Conservation (phyloP, 2,113 vertebrate genomes). For the Aspiorhynchus laticeps region DNA sequence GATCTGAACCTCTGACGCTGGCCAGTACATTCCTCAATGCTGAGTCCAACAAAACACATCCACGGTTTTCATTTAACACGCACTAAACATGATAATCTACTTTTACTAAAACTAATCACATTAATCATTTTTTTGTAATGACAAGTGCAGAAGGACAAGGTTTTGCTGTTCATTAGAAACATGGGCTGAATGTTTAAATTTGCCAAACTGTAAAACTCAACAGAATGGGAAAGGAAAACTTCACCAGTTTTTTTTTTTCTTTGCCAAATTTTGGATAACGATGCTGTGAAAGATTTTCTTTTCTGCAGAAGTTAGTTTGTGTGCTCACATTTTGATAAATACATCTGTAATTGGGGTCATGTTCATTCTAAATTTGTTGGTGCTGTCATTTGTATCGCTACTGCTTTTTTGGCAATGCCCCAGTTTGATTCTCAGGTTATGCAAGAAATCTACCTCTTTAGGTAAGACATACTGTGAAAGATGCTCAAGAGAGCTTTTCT, state of each 20-base stretch:
- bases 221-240: not conserved
- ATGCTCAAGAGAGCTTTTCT: constrained; percentile 87
- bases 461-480: constrained; percentile 87
- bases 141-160: not conserved
- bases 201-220: constrained; percentile 10
- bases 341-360: constrained; percentile 14
- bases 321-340: not conserved
- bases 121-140: not conserved
- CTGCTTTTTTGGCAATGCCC: constrained; percentile 63
- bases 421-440: constrained; percentile 91
- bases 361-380: constrained; percentile 21
- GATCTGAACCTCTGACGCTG: not conserved
- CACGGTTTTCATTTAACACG: not conserved
- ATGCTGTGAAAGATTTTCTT: not conserved
- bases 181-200: not conserved
- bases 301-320: not conserved
- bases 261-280: not conserved
- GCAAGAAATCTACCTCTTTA: constrained; percentile 95
- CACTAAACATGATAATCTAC: not conserved
- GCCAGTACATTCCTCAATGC: constrained; percentile 17
- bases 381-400: constrained; percentile 24
- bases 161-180: not conserved
- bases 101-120: not conserved
- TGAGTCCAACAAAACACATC: not conserved
- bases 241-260: not conserved